Base-by-base conservation (phyloP, 2,888 invertebrate species). In the Melanostoma scalare region DNA sequence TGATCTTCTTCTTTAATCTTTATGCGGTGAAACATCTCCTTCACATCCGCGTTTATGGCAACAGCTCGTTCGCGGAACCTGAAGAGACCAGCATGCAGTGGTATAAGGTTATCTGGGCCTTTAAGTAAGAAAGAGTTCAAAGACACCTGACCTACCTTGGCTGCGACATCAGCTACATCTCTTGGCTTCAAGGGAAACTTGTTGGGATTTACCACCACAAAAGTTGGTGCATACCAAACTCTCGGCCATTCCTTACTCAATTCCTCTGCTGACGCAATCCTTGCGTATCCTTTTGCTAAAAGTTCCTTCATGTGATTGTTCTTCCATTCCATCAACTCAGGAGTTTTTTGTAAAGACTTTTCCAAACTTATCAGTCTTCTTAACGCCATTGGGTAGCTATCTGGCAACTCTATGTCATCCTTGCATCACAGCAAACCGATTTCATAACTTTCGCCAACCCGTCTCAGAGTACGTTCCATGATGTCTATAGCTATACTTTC, bases 161-260 rank as follows among this genome's bases (percentile, higher is more conserved):
- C 77, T 9, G 84, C 84, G 10, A 67, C 84, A 71, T 74, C 74
- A 42, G 72, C 69, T 6, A 78, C 78, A 40, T 78, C 30, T 33
- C 77, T 53, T 6, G 77, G 10, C 55, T 76, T 73, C n/a, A 33
- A 52, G 38, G 72, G 72, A n/a, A 46, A 46, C 1, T 65, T 74
- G 6, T 69, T 71, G 33, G 60, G 65, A 33, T 78, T 84, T 8
- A 31, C 33, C 1, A 72, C 73, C 3, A 42, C 56, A n/a, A 74
- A 87, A 46, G 87, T 86, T 4, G 87, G 87, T 3, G 87, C 35
- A 68, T 87, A 88, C 87, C 87, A 87, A 3, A 69, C 78, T 46
- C 63, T 20, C 20, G 20, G 33, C 20, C 63, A 38, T n/a, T 20
- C 20, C 20, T 20, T 20, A 20, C 20, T 20, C 8, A 46, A 40